Conservation (phyloP, 2,888 invertebrate genomes). For the Drosophila stalkeri region DNA sequence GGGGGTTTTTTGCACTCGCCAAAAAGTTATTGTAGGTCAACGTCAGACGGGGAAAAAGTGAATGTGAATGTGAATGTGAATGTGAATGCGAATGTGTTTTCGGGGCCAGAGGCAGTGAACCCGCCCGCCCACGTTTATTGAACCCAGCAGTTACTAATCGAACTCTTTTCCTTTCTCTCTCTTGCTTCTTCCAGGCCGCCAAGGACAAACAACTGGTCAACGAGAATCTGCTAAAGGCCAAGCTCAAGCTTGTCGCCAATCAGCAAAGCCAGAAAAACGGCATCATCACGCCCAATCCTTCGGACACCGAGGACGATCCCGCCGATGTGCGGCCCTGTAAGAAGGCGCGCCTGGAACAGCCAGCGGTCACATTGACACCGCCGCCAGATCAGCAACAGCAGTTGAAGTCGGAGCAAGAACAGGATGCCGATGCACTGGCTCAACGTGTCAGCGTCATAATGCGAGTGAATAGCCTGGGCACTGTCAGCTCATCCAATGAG, state of each 20-base stretch:
- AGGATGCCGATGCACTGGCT: constrained; percentile 44
- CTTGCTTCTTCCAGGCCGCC: constrained; percentile 44
- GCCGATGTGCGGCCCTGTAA: constrained; percentile 86
- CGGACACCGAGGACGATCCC: constrained; percentile 92
- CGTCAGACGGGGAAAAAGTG: constrained; percentile 39
- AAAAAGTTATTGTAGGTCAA: constrained; percentile 74
- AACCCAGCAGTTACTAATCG: constrained; percentile 45
- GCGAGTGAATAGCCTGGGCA: constrained; percentile 93
- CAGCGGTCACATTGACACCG: constrained; percentile 80
- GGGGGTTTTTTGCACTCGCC: constrained; percentile 25
- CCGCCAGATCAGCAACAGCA: constrained; percentile 84
- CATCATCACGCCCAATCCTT: constrained; percentile 92
- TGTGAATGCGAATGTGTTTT: constrained; percentile 6
- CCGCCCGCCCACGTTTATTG: constrained; percentile 25
- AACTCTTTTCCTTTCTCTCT: neutral
- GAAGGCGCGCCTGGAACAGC: constrained; percentile 80
- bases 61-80: constrained; percentile 35
- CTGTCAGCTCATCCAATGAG: constrained; percentile 86
- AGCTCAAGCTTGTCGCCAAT: constrained; percentile 71
- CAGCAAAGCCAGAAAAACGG: constrained; percentile 70
- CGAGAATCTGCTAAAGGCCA: constrained; percentile 78
- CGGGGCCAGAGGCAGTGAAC: constrained; percentile 43
- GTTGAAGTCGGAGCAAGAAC: constrained; percentile 82
- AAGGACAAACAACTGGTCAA: constrained; percentile 75
- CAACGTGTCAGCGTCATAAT: constrained; percentile 92